Conservation (phyloP, 2,113 vertebrate genomes). For the Oncorhynchus mykiss region DNA sequence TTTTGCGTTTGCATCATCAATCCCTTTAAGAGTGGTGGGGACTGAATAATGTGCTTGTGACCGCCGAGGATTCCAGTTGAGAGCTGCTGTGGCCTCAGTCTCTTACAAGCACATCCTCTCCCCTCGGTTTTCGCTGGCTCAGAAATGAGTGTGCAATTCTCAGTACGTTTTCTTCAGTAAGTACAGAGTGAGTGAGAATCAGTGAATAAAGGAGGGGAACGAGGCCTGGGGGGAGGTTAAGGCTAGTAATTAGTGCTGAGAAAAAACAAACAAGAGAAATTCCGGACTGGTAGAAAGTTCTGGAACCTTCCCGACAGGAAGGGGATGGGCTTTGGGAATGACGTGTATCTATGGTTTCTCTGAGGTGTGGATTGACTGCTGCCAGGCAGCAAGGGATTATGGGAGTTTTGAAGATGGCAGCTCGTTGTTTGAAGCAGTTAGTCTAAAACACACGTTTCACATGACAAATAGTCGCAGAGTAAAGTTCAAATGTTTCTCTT, state of each 20-base stretch:
- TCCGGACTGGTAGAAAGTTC: slow-evolving; percentile 62
- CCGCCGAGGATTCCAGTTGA: slow-evolving; percentile 29
- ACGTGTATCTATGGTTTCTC: slow-evolving; percentile 55
- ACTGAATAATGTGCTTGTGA: slow-evolving; percentile 45
- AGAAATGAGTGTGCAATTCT: slow-evolving; percentile 77
- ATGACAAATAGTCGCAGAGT: slow-evolving; percentile 38
- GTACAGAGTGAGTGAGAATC: slow-evolving; percentile 53
- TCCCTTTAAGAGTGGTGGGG: slow-evolving; percentile 65
- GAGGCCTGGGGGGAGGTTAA: slow-evolving; percentile 73
- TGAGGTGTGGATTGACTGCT: slow-evolving; percentile 71
- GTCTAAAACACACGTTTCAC: slow-evolving; percentile 62
- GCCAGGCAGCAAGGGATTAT: slow-evolving; percentile 59
- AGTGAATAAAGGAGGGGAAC: slow-evolving; percentile 44
- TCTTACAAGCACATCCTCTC: slow-evolving; percentile 37
- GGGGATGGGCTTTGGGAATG: slow-evolving; percentile 68
- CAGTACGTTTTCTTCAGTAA: slow-evolving; percentile 65
- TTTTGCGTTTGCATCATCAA: slow-evolving; percentile 59
- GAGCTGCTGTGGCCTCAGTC: slow-evolving; percentile 21
- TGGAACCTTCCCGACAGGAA: slow-evolving; percentile 65
- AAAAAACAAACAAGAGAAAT: slow-evolving; percentile 51
- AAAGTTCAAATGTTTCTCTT: slow-evolving; percentile 44
- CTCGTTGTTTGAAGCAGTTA: slow-evolving; percentile 63
- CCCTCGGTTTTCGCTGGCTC: slow-evolving; percentile 68
- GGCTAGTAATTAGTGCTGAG: slow-evolving; percentile 77
- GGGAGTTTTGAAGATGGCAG: slow-evolving; percentile 67